These are phyloP conservation scores for Hippocampus zosterae DNA, from an alignment of 2,113 vertebrate species.

Conservation along the genomic window DNA sequence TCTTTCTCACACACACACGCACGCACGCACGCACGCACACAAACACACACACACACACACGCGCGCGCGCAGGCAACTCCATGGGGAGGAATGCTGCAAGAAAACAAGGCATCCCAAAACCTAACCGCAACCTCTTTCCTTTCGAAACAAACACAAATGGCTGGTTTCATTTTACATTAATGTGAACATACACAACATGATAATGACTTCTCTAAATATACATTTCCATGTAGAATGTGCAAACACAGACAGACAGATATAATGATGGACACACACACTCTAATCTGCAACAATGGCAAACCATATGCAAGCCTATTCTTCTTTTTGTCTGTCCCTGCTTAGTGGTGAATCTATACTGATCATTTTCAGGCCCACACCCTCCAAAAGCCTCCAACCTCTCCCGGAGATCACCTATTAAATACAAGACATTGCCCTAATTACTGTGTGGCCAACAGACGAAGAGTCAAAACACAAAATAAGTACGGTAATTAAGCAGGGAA, in stretches of 20 bases:
- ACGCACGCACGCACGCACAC: slow-evolving; percentile 13
- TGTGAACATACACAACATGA: neutral
- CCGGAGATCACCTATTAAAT: slow-evolving; percentile 45
- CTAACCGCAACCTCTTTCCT: slow-evolving; percentile 30
- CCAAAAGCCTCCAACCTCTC: slow-evolving; percentile 26
- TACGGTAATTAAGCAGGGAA: slow-evolving; percentile 64
- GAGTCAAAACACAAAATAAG: slow-evolving; percentile 63
- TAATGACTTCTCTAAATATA: slow-evolving; percentile 11
- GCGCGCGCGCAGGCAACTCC: slow-evolving; percentile 27
- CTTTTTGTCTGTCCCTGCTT: slow-evolving; percentile 13
- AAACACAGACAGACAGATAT: neutral
- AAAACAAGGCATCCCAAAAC: slow-evolving; percentile 32
- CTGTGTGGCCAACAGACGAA: slow-evolving; percentile 56
- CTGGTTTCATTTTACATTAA: slow-evolving; percentile 21
- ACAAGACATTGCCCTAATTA: slow-evolving; percentile 62
- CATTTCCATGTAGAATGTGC: neutral
- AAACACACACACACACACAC: neutral
- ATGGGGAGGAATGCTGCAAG: slow-evolving; percentile 52
- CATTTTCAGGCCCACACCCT: slow-evolving; percentile 14
- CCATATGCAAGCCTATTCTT: neutral
- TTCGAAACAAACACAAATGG: slow-evolving; percentile 25
- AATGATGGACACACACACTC: neutral
- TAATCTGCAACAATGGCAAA: neutral
- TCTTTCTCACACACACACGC: slow-evolving; percentile 17
- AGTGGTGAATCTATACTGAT: slow-evolving; percentile 31